Evolutionary conservation across 2,888 invertebrate genomes (phyloP), one percentile per base, ranked within the genome.

Genomic region (Euphydryas editha): DNA sequence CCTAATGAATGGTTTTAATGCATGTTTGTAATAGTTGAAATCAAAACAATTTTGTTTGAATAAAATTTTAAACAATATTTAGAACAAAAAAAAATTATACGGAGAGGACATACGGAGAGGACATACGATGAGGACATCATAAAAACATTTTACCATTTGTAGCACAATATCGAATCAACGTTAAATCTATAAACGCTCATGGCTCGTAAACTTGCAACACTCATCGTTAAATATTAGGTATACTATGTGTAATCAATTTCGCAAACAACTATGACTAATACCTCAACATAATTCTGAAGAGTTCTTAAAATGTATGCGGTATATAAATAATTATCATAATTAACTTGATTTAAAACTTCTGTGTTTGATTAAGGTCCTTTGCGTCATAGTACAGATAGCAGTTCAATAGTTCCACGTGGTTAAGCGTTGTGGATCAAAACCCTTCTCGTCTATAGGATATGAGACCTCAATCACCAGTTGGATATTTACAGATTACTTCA

Each of bases 221-320:
- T 76, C 80, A 75, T 75, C 72, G 74, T 76, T 73, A 69, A 71
- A 60, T 71, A 72, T 75, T 69, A 30, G 30, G 30, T 1, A 80
- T 81, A 81, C 80, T 80, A 76, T 73, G 76, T 73, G 75, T 80
- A 81, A 85, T 86, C 83, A 83, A 86, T 85, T 85, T 83, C 78
- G 81, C 75, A 78, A 81, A 73, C 74, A 74, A 75, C 15, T 54
- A n/a, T 81, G 76, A 78, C 78, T 62, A 54, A 42, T 7, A 1
- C 24, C 39, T 51, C 44, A 36, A 62, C 42, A 65, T 18, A 37
- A 7, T 47, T 56, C 5, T 21, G 10, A 18, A 11, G 11, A 20
- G 10, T 47, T 20, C 11, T 20, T 7, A 44, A 20, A 47, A 47
- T 47, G 2, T 2, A 21, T 20, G 11, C 20, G 46, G 8, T 17